Evolutionary conservation across 2,888 invertebrate genomes (phyloP), one percentile per base, ranked within the genome.

Genomic region (Eupithecia centaureata): DNA sequence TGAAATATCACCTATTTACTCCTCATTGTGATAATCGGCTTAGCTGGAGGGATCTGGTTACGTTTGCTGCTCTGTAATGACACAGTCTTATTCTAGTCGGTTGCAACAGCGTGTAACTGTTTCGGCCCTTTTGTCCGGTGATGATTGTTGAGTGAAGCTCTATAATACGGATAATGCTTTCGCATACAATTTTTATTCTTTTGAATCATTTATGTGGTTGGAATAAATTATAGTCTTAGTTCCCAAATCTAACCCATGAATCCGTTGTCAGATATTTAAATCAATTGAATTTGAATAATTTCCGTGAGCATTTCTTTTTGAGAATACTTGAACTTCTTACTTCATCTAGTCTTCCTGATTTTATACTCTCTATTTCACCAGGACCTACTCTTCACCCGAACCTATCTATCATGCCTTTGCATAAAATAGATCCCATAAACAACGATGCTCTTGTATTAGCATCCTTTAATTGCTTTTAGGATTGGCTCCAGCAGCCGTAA

Each of bases 71-170:
- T 82, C 76, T 71, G 79, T 90, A 90, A 90, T 90, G 89, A 90
- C 87, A 87, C 83, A 83, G 82, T 83, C 80, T 85, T 81, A 73
- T 79, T 79, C 77, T 77, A 81, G 79, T 61, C 28, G 63, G 84
- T 86, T 84, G 86, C 86, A 86, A 85, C 82, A 81, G 79, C 80
- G 76, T 81, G 77, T 87, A 87, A 88, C 88, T 87, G 87, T 89
- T 87, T 85, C 80, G 87, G 87, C 85, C 89, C 91, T 90, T 90
- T 90, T 91, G 90, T 91, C 82, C 78, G 82, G 71, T 77, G 82
- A 82, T 88, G 85, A 87, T 86, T 86, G 88, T 86, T 82, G 87
- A 86, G 80, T 83, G 85, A 87, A 85, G 84, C 84, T 76, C 81
- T 83, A 86, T 85, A 84, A 84, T 85, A 82, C 76, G 79, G 79